Percentiles rank a stretch among this genome's conserved stretches.
Evolutionary conservation across 2,888 invertebrate species (phyloP).

Genomic region (Phragmatobia fuliginosa): DNA sequence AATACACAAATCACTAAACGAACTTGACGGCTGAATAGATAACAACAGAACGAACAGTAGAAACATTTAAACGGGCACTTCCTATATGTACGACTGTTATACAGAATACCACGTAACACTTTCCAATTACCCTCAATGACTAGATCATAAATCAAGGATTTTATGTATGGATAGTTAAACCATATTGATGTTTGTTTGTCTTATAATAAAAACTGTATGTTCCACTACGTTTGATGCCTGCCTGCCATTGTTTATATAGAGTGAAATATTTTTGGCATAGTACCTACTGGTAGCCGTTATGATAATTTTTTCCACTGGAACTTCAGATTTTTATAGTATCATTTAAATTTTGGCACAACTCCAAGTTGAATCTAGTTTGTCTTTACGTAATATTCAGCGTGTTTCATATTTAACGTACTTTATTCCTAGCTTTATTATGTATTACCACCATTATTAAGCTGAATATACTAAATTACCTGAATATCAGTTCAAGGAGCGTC

Average conservation of each 20-base stretch:
- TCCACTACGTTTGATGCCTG: constrained; percentile 48
- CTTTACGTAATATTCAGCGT: constrained; percentile 69
- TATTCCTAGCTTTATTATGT: too few species aligned
- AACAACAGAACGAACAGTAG: background rate
- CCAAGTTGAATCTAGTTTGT: constrained; percentile 72
- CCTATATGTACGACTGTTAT: constrained; percentile 9
- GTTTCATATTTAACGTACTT: constrained; percentile 58
- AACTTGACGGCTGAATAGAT: background rate
- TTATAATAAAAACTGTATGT: constrained; percentile 40
- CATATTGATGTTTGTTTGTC: constrained; percentile 32
- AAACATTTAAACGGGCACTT: constrained; percentile 17
- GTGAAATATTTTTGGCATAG: constrained; percentile 73
- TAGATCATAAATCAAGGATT: constrained; percentile 44
- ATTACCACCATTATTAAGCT: too few species aligned
- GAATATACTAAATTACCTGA: too few species aligned
- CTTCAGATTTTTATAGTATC: constrained; percentile 79
- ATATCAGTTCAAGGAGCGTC: too few species aligned
- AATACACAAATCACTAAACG: background rate
- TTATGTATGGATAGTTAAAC: constrained; percentile 39
- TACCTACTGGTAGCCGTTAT: constrained; percentile 60
- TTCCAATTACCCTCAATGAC: constrained; percentile 33
- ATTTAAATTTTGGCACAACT: constrained; percentile 73
- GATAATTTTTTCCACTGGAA: constrained; percentile 73
- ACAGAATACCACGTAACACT: constrained; percentile 34
- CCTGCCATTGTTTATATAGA: constrained; percentile 67